Conservation (phyloP, 1,140 invertebrate genomes). For the Ceratitis capitata region DNA sequence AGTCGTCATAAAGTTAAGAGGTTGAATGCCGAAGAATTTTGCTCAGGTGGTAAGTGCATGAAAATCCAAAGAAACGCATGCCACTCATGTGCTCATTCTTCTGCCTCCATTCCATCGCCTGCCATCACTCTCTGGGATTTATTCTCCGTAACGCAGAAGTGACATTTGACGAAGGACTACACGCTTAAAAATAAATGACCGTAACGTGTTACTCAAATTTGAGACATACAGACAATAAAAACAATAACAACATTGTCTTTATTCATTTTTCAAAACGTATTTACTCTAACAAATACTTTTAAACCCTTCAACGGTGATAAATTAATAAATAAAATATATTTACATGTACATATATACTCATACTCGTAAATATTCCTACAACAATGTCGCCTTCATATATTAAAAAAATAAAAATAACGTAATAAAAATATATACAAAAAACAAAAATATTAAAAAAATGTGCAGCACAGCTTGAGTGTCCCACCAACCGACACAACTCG, state of each 20-base stretch:
- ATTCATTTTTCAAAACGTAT: slow-evolving; percentile 9
- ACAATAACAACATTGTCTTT: too few relatives aligned
- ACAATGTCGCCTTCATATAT: neutral
- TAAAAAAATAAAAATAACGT: neutral
- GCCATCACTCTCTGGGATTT: neutral
- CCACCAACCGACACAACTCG: neutral
- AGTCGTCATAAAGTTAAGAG: too few relatives aligned
- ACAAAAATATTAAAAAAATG: too few relatives aligned
- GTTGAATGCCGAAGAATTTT: too few relatives aligned
- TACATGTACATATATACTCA: neutral
- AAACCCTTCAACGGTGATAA: slow-evolving; percentile 11
- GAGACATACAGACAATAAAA: neutral
- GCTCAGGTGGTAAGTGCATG: too few relatives aligned
- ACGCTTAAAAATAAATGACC: neutral
- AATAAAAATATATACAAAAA: neutral
- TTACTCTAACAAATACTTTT: neutral
- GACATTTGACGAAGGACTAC: neutral
- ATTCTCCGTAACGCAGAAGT: neutral
- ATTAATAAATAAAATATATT: slow-evolving; percentile 4
- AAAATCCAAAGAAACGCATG: too few relatives aligned
- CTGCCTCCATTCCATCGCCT: too few relatives aligned
- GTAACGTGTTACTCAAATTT: neutral
- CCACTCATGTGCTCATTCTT: too few relatives aligned
- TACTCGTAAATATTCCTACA: neutral
- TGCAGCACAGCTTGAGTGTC: too few relatives aligned